These are phyloP conservation scores for Catocala nupta DNA, from an alignment of 2,888 invertebrate genomes.

Conservation along the genomic window DNA sequence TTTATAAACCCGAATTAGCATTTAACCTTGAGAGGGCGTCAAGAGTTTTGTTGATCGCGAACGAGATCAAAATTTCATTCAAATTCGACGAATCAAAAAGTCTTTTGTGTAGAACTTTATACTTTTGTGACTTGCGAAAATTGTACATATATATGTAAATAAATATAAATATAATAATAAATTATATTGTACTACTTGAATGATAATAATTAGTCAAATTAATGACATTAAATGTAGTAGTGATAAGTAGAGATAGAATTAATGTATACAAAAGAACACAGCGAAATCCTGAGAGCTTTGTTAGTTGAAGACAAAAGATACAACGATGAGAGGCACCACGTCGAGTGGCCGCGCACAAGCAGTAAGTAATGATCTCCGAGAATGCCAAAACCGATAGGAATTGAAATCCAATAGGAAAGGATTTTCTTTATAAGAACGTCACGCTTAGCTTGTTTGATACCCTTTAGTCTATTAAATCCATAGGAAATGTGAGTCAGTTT, in stretches of 20 bases:
- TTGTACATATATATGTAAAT: no score
- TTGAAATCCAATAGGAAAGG: not conserved
- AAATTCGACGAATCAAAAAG: no score
- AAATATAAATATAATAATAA: no score
- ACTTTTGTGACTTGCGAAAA: conserved; percentile 1
- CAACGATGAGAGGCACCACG: no score
- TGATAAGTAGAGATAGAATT: not conserved
- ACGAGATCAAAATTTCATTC: conserved; percentile 21
- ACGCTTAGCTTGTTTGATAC: conserved; percentile 6
- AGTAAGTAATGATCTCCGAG: no score
- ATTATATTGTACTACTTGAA: not conserved
- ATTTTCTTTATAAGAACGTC: not conserved
- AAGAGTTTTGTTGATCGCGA: conserved; percentile 16
- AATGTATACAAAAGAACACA: not conserved
- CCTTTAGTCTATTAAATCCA: conserved; percentile 24
- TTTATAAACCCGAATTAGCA: conserved; percentile 37
- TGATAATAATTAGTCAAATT: no score
- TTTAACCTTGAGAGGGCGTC: conserved; percentile 31
- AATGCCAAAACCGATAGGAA: not conserved
- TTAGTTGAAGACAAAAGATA: no score
- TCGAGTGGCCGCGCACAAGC: no score
- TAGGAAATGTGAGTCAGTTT: conserved; percentile 27
- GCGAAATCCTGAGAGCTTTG: no score
- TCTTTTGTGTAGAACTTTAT: conserved; percentile 5
- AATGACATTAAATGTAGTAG: no score